These are phyloP conservation scores for Ceratosolen fusciceps DNA, from an alignment of 1,140 invertebrate genomes.

Conservation along the genomic window DNA sequence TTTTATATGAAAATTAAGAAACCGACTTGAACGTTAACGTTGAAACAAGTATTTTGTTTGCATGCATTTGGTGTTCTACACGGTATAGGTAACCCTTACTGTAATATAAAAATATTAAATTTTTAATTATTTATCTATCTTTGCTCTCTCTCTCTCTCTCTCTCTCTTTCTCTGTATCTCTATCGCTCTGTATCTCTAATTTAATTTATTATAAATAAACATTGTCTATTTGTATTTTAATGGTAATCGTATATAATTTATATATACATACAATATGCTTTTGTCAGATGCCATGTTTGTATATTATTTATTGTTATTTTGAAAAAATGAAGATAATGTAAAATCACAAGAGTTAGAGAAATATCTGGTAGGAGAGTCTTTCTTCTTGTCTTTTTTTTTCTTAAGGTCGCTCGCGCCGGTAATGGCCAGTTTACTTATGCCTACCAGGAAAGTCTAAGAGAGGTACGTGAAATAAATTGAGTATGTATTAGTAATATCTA, in stretches of 20 bases:
- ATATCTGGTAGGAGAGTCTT: slow-evolving; percentile 65
- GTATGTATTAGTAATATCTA: slow-evolving; percentile 34
- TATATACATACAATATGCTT: slow-evolving; percentile 58
- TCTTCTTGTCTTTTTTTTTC: slow-evolving; percentile 68
- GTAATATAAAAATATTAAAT: neutral
- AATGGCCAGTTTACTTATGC: slow-evolving; percentile 72
- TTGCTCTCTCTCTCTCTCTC: neutral
- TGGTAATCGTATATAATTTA: too few species aligned
- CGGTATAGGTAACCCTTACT: neutral
- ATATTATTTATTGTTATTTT: slow-evolving; percentile 48
- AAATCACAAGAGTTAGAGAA: slow-evolving; percentile 46
- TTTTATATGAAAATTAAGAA: neutral
- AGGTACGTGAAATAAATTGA: slow-evolving; percentile 63
- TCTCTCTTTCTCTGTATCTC: neutral
- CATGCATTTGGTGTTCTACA: neutral
- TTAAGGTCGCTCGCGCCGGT: slow-evolving; percentile 69
- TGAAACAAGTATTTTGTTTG: neutral
- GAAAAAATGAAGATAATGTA: slow-evolving; percentile 52
- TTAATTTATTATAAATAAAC: neutral
- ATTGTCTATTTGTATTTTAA: too few species aligned
- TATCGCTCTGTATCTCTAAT: too few species aligned
- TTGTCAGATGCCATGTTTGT: slow-evolving; percentile 56
- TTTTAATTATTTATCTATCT: neutral
- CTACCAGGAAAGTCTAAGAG: slow-evolving; percentile 72
- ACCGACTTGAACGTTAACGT: neutral